Conservation (phyloP, 2,888 invertebrate genomes). For the Pseudococcus jackbeardsleyi region DNA sequence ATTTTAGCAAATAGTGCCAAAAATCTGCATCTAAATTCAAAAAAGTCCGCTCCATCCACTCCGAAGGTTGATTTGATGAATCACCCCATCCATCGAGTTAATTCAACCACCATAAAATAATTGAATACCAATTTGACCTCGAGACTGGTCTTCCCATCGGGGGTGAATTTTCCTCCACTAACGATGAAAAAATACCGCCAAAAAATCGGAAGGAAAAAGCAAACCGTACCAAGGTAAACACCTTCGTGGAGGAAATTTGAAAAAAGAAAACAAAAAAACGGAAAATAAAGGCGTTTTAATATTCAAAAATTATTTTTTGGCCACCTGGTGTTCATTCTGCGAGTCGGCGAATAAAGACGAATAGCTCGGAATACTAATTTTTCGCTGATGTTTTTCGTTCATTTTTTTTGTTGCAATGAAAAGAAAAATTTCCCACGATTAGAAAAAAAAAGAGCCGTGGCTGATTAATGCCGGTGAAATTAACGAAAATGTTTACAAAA, state of each 20-base stretch:
- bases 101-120: too few relatives aligned
- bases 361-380: not conserved
- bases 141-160: not conserved
- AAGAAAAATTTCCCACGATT: constrained; percentile 29
- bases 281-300: constrained; percentile 35
- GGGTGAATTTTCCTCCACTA: not conserved
- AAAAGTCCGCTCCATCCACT: not conserved
- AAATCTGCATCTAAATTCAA: not conserved
- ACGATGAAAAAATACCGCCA: not conserved
- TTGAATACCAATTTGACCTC: not conserved
- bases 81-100: not conserved
- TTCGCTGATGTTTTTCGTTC: not conserved
- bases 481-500: constrained; percentile 21
- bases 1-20: not conserved
- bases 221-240: not conserved
- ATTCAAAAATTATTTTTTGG: constrained; percentile 35
- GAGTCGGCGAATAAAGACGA: constrained; percentile 8
- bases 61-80: not conserved
- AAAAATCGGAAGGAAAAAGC: not conserved
- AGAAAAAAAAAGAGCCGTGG: not conserved
- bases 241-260: not conserved
- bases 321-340: constrained; percentile 40
- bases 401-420: constrained; percentile 1
- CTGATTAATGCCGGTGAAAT: constrained; percentile 2
- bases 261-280: constrained; percentile 12